Percentiles rank a stretch among this genome's conserved stretches.
Conservation (phyloP, 1,140 invertebrate genomes). For the Adelges cooleyi region DNA sequence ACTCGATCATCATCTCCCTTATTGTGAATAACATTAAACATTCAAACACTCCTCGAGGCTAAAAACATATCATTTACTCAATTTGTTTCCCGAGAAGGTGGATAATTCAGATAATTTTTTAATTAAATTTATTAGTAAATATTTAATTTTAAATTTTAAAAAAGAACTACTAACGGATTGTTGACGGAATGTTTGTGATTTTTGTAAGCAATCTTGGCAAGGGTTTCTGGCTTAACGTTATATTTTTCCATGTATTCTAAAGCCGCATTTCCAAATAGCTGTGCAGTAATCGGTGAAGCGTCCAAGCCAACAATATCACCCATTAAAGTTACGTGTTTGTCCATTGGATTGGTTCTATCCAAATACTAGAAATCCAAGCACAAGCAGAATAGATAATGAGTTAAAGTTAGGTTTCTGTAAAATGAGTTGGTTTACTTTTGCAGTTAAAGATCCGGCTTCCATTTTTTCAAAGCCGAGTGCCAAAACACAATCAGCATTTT, state of each 20-base stretch:
- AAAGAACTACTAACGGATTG: slow-evolving; percentile 65
- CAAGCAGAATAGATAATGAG: slow-evolving; percentile 69
- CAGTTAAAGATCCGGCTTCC: slow-evolving; percentile 76
- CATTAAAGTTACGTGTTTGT: slow-evolving; percentile 83
- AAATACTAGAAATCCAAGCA: slow-evolving; percentile 60
- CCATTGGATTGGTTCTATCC: slow-evolving; percentile 87
- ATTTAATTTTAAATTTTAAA: not conserved
- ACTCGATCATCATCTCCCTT: too few species aligned
- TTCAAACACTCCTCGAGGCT: too few species aligned
- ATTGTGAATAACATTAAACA: too few species aligned
- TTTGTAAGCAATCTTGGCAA: slow-evolving; percentile 95
- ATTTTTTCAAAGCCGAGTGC: slow-evolving; percentile 98
- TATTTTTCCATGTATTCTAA: slow-evolving; percentile 96
- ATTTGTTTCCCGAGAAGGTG: too few species aligned
- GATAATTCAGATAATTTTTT: too few species aligned
- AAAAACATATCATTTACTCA: too few species aligned
- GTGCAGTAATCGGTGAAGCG: slow-evolving; percentile 73
- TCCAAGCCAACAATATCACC: slow-evolving; percentile 64
- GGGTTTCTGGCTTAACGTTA: slow-evolving; percentile 81
- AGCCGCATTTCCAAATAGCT: slow-evolving; percentile 94
- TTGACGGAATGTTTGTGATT: slow-evolving; percentile 95
- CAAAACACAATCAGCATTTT: slow-evolving; percentile 72
- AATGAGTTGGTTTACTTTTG: slow-evolving; percentile 77
- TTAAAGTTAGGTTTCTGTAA: slow-evolving; percentile 79
- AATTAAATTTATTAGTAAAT: not conserved